Evolutionary conservation across 1,140 invertebrate species (phyloP), one percentile per base, ranked within the genome.

Genomic region (Tyrophagus putrescentiae): DNA sequence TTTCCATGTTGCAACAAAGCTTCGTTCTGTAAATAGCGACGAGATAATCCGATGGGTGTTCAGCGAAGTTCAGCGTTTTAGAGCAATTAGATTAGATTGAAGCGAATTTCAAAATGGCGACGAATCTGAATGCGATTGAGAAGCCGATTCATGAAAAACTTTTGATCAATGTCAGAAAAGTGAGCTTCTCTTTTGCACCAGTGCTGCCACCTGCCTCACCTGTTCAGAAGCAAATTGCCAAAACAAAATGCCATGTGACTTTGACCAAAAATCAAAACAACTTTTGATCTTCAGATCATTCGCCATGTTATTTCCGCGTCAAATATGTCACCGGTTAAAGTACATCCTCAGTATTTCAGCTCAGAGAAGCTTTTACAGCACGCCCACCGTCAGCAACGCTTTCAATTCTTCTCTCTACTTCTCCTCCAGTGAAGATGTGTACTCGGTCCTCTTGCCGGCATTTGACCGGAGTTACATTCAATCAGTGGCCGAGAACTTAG

Each of bases 361-460:
- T 42, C 25, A 1, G 1, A 2, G 6, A 5, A 42, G 25, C 3
- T 42, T n/a, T 5, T 42, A n/a, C 1, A 42, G 4, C 25, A 21
- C n/a, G 28, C n/a, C 28, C 45, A 50, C 21, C 45, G 31, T 50
- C 45, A 50, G 7, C 3, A 50, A 9, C 45, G 31, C 23, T 25
- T 4, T 32, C n/a, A 31, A 54, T 34, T 54, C 52, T 34, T 54
- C 52, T n/a, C 39, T 54, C 32, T 54, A 54, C 27, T n/a, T 54
- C 27, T 54, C 52, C n/a, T 31, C 27, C 11, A 54, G 25, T 18
- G n/a, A 54, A 34, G 52, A 54, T 34, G n/a, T 54, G 13, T 18
- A 27, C 25, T 11, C 31, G 21, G 52, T 54, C 3, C 28, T 54
- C 9, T 13, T 34, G 11, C 52, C 52, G n/a, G n/a, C 4, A 11